These are phyloP conservation scores for Temnothorax longispinosus DNA, from an alignment of 1,140 invertebrate species.

Conservation along the genomic window DNA sequence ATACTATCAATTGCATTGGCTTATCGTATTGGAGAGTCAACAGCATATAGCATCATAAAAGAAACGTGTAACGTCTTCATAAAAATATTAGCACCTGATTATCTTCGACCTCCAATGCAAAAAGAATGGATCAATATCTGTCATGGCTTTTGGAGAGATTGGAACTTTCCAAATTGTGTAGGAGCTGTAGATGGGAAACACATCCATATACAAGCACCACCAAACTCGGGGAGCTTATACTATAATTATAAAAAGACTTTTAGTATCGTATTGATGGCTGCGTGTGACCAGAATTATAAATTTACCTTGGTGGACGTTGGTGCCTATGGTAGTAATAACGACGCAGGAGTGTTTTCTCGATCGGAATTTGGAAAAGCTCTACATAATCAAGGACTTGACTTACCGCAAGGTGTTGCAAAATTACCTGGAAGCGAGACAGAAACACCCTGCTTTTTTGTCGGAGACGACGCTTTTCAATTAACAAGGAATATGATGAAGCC, in stretches of 20 bases:
- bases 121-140: neutral
- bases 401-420: neutral
- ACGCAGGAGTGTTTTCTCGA: neutral
- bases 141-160: neutral
- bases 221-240: no score
- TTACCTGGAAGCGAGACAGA: neutral
- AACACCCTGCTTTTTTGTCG: neutral
- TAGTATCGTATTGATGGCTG: no score
- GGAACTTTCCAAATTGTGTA: neutral
- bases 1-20: neutral
- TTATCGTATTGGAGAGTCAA: neutral
- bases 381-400: neutral
- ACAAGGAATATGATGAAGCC: neutral
- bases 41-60: neutral
- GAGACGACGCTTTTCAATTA: neutral
- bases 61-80: neutral
- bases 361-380: neutral
- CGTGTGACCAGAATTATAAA: no score
- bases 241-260: no score
- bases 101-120: neutral
- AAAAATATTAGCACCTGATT: neutral
- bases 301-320: no score
- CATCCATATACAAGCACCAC: no score
- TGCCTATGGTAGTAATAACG: no score
- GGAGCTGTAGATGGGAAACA: neutral